Percentiles rank a stretch among this genome's conserved stretches.
These are phyloP conservation scores for Hormiphora californensis DNA, from an alignment of 37 sponge, comb jelly and placozoan species.

Conservation along the genomic window DNA sequence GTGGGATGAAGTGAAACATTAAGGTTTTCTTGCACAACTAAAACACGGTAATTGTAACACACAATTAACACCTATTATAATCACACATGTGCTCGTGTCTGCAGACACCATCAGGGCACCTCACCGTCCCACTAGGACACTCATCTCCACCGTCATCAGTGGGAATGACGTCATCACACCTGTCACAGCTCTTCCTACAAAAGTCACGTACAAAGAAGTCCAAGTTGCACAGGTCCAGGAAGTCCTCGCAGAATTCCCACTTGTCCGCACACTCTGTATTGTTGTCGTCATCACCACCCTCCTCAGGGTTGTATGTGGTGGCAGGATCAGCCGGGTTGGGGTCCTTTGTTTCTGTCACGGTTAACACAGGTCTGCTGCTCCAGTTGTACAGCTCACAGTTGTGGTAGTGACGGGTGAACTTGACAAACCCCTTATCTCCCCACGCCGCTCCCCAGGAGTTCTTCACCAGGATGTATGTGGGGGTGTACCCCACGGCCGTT, in stretches of 20 bases:
- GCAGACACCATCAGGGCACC: neutral
- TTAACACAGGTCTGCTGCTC: neutral
- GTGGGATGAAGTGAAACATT: no score
- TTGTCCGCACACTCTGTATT: neutral
- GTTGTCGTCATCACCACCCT: neutral
- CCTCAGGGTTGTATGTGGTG: neutral
- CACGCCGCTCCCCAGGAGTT: neutral
- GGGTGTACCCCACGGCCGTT: neutral
- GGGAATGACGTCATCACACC: no score
- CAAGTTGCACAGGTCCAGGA: neutral
- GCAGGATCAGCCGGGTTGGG: neutral
- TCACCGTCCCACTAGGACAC: neutral
- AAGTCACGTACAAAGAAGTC: neutral
- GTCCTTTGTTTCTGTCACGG: neutral
- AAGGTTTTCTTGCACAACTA: no score
- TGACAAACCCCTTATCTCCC: neutral
- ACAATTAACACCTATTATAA: no score
- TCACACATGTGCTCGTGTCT: slow-evolving; percentile 16
- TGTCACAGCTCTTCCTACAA: neutral
- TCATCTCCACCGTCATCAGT: neutral
- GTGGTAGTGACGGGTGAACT: slow-evolving; percentile 10
- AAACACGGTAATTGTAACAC: no score
- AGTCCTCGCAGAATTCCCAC: neutral
- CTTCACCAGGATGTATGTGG: neutral
- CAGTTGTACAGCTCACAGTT: neutral